Percentiles rank a stretch among this genome's conserved stretches.
These are phyloP conservation scores for Setipinna tenuifilis DNA, from an alignment of 2,797 vertebrate genomes.

Conservation along the genomic window DNA sequence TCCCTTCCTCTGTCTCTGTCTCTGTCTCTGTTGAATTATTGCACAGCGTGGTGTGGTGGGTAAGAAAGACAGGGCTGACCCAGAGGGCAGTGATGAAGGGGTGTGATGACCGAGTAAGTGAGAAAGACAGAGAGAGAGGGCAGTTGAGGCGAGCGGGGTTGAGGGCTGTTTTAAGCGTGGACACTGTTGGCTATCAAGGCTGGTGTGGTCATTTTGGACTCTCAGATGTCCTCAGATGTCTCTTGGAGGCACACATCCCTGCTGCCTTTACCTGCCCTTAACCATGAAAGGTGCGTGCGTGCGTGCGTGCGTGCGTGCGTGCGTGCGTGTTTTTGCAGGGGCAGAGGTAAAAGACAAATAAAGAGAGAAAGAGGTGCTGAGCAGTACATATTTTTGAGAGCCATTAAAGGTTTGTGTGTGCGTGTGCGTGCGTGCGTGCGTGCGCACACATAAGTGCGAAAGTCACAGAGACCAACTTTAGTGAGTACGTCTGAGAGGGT, in stretches of 20 bases:
- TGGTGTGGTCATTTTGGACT: too few relatives aligned
- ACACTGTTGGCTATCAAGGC: too few relatives aligned
- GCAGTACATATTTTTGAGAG: not conserved
- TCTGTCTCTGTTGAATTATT: not conserved
- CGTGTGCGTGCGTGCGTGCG: not conserved
- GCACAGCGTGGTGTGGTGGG: not conserved
- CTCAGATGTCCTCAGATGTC: too few relatives aligned
- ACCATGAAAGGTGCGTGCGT: too few relatives aligned
- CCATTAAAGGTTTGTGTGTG: too few relatives aligned
- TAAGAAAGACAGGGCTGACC: conserved; percentile 7
- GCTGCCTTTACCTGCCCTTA: too few relatives aligned
- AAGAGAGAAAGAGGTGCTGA: not conserved
- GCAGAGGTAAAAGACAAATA: not conserved
- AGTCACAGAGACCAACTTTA: too few relatives aligned
- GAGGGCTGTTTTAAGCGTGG: not conserved
- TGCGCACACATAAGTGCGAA: too few relatives aligned
- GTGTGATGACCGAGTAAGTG: not conserved
- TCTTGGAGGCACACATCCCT: too few relatives aligned
- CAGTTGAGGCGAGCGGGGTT: not conserved
- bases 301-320: not conserved
- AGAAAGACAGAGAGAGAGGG: not conserved
- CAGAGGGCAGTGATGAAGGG: not conserved
- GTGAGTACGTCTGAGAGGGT: too few relatives aligned
- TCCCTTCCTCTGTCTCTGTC: not conserved
- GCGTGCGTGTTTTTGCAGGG: not conserved